Base-by-base conservation (phyloP, 2,113 vertebrate species). In the Paramormyrops kingsleyae region DNA sequence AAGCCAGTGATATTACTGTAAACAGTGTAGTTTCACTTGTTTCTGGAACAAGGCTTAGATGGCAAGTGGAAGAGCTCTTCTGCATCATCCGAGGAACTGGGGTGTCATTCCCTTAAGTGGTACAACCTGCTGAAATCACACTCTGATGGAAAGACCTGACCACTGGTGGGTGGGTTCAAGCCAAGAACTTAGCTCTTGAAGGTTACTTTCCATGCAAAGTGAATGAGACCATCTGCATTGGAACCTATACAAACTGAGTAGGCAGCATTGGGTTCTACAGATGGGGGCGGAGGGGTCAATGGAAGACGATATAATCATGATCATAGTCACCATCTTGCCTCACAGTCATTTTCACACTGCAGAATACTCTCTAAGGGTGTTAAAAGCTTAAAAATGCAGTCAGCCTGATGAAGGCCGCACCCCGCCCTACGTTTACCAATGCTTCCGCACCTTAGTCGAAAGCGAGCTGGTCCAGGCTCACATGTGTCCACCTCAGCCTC, bases 91-190 rank as follows among this genome's bases (percentile, higher is more conserved):
- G 93, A 93, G 95, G 94, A 93, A 93, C 94, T 92, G 92, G 94
- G 91, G 93, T 93, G 94, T 95, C 93, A 94, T 94, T 91, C 89
- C 92, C 91, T 92, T 95, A 92, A 89, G 93, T 91, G 92, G 80
- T 89, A 91, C 92, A 94, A 95, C 94, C 93, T 91, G 93, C 92
- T 90, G 94, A 95, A 95, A 93, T 93, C 92, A 93, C 94, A 94
- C 92, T 93, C 93, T 80, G 92, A 93, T 92, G 92, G 91, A 94
- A 93, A 94, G 91, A 94, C 92, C 91, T 90, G 91, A 91, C 91
- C 90, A 90, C 90, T 90, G 90, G 94, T 80, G 85, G 31, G 77
- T 53, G 31, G 66, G 85, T 52, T 87, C 17, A 92, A 90, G 91
- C 93, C 90, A 92, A 94, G 90, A 92, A 91, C 88, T 91, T 88